Evolutionary conservation across 64 coral and sea anemone genomes (phyloP), one percentile per base, ranked within the genome.

Genomic region (Pocillopora damicornis): DNA sequence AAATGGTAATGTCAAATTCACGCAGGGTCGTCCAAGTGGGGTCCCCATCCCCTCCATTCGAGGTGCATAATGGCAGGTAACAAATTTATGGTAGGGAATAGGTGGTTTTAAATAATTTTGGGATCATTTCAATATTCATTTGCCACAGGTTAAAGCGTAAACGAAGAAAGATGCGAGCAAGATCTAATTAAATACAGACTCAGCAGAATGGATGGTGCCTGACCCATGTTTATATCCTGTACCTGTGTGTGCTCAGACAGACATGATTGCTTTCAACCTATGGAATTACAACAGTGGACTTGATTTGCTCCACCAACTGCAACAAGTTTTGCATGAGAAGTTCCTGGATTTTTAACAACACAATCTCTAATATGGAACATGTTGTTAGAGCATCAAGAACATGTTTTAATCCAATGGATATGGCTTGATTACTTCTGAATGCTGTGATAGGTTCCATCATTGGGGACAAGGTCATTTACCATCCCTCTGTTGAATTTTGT

Each of bases 111-210:
- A 34, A 10, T 34, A 10, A 76, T 76, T 37, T 35, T 37, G 9
- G 18, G 18, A 8, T 76, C 30, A 14, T 76, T 15, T 34, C 5
- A 25, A 45, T 38, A 15, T 85, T 37, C 35, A 64, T 88, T 67
- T 13, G 18, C 37, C 37, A 18, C 36, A 96, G 94, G 82, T 75
- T 96, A 77, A 96, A 96, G 88, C 94, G 94, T 61, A 96, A 96
- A 37, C 87, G 94, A 75, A 96, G 94, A 96, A 96, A 96, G 94
- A 96, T 96, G 91, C 87, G 94, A 76, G 91, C 94, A 61, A 96
- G 94, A 75, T 96, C 94, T 2, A 96, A 96, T 88, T 96, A 93
- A 76, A 58, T 59, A 11, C 15, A 30, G 71, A 77, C 60, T 9
- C 1, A 12, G 71, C 61, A 69, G 35, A 37, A 71, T 63, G 81